Base-by-base conservation (phyloP, 2,888 invertebrate species). In the Masnerella sp. region DNA sequence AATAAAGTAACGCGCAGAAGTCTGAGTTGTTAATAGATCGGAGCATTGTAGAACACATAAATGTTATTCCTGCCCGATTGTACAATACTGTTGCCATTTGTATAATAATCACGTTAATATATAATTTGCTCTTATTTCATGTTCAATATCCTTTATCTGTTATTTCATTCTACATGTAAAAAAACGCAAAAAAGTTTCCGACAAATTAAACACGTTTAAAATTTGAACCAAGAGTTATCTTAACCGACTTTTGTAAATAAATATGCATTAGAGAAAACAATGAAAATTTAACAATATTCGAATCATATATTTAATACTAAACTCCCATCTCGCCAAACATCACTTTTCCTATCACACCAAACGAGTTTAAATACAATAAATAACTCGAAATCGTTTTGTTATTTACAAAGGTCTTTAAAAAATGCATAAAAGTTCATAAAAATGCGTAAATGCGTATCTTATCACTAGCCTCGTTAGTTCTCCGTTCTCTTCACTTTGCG, bases 41-140 rank as follows among this genome's bases (percentile, higher is more conserved):
- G n/a, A 58, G 36, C 32, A 43, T 32, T 11, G 32, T 42, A 28
- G 47, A 28, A 32, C n/a, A 40, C 28, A 17, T 22, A 36, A 25
- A 30, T 5, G 32, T 42, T 22, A 32, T 5, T 42, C 22, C 51
- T 36, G 12, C 22, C 36, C 12, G 20, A 20, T 54, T 56, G 65
- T 65, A 65, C 9, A 36, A 45, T 47, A 56, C 36, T 58, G 56
- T 58, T 67, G 34, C 42, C 49, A 67, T 56, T 67, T 67, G 67
- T 67, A 67, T 47, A 67, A 54, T 56, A 56, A 67, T 49, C 36
- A 67, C 49, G 32, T 36, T 36, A 28, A 56, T 47, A 40, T 22
- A 49, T 17, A 47, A 9, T 5, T 18, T 22, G 12, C 15, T 11
- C 5, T 43, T 43, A 22, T 7, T 36, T 47, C 22, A 47, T 59